phyloP scores from a whole-genome alignment of 2,888 invertebrate species.

The Tenthredo mesomela region DNA sequence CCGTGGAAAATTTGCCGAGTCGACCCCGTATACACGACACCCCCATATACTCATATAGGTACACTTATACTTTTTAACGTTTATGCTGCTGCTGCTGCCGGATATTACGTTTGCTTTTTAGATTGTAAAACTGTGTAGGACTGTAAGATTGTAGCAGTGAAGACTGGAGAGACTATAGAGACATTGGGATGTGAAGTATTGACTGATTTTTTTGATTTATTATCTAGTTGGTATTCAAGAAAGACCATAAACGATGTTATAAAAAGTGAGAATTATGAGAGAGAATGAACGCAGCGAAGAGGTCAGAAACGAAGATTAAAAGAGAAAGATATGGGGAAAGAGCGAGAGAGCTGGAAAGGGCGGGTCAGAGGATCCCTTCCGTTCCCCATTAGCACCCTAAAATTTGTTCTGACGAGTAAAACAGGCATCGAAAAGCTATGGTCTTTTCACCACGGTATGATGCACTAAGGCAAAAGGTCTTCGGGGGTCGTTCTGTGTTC shows the following conservation, averaged over 20 bases:
- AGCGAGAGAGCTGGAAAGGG: constrained; percentile 10
- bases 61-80: background rate
- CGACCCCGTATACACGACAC: background rate
- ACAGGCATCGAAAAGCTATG: constrained; percentile 51
- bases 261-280: constrained; percentile 24
- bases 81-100: background rate
- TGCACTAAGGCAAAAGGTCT: constrained; percentile 44
- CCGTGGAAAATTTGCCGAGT: constrained; percentile 58
- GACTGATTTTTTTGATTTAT: no score
- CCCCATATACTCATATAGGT: background rate
- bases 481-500: background rate
- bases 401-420: constrained; percentile 56
- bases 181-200: background rate
- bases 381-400: constrained; percentile 58
- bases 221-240: background rate
- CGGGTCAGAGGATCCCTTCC: constrained; percentile 55
- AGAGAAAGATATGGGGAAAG: background rate
- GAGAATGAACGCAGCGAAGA: background rate
- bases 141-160: background rate
- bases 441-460: constrained; percentile 39
- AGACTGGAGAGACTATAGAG: no score
- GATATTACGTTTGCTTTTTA: background rate
- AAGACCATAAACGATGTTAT: background rate
- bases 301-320: background rate
- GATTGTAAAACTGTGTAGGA: background rate